Base-by-base conservation (phyloP, 2,797 vertebrate genomes). In the Hydrolagus colliei region DNA sequence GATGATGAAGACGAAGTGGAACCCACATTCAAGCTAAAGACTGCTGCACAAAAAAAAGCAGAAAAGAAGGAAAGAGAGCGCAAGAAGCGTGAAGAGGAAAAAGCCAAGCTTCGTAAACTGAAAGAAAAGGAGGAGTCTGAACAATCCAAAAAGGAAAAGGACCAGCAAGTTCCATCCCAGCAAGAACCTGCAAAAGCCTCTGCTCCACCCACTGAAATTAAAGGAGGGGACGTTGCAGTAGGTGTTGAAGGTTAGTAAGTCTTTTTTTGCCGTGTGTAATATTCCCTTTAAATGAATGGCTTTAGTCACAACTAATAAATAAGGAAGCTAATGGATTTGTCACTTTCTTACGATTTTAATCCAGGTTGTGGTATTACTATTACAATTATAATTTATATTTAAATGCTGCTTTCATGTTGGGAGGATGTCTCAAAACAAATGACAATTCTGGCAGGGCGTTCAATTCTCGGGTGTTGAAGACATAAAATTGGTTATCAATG, bases 51-150 rank as follows among this genome's bases (percentile, higher is more conserved):
- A 91, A 99, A 99, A 91, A 99, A 98, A 88, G 97, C 97, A 0
- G 97, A 99, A 91, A 99, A 99, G 91, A 99, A 98, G 89, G 97
- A 98, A 89, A 90, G 97, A 0, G 98, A 99, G 11, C 94, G 88
- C 74, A 97, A 96, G 92, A 97, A 96, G 87, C 94, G 95, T 72
- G 96, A 97, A 86, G 96, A 97, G 88, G 96, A 97, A 87, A 93
- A 95, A 86, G 94, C 94, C 1, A 97, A 91, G 89, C 88, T 95
- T 87, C 95, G 94, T 88, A 96, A 96, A 68, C 93, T 94, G 89
- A 96, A 97, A 88, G 96, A 97, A 82, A 94, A 96, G 88, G 90
- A 96, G 89, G 93, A 94, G 20, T 12, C 90, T 86, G 94, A 95
- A 88, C 88, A 86, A 27, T 89, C 89, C 73, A 95, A 91, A 90